Evolutionary conservation across 2,888 invertebrate genomes (phyloP).

Genomic region (Omphaloscelis lunosa): DNA sequence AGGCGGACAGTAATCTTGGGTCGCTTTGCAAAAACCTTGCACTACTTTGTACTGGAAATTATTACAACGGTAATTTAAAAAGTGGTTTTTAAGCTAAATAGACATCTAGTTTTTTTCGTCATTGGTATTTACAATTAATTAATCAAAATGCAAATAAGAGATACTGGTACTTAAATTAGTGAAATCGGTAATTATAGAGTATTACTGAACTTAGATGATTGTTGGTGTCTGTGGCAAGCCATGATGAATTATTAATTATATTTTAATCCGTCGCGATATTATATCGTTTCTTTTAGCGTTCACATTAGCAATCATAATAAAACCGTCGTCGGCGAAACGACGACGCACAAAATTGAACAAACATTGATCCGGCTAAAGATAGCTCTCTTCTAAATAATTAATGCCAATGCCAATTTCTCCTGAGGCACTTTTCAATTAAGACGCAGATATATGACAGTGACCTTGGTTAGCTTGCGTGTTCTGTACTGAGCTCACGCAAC

Average conservation of each 20-base stretch:
- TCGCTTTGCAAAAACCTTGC: constrained; percentile 95
- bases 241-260: not conserved
- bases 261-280: not conserved
- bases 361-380: constrained; percentile 10
- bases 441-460: no score
- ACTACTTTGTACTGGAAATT: constrained; percentile 94
- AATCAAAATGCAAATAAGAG: not conserved
- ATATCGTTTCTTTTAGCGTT: not conserved
- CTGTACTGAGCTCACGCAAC: no score
- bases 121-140: not conserved
- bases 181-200: not conserved
- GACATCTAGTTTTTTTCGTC: not conserved
- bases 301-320: not conserved
- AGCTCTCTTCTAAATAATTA: not conserved
- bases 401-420: not conserved
- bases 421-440: not conserved
- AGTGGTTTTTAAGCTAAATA: not conserved
- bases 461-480: no score
- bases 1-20: constrained; percentile 95
- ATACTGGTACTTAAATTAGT: not conserved
- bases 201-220: not conserved
- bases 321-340: not conserved
- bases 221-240: not conserved
- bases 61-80: not conserved
- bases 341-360: not conserved